Evolutionary conservation across 2,113 vertebrate genomes (phyloP).

Genomic region (Circaetus cinerascens): DNA sequence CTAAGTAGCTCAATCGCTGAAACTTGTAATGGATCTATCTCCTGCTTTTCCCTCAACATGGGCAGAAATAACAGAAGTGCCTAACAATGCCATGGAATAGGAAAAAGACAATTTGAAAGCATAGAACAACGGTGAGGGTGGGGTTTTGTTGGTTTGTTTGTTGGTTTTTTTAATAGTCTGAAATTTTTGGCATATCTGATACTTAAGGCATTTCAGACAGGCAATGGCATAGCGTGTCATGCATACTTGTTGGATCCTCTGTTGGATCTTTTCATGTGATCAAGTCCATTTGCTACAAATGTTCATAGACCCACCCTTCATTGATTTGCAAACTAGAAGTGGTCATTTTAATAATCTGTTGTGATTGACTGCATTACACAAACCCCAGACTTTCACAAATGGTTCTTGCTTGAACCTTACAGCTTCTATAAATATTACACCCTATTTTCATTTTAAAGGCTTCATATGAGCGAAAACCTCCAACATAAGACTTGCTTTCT

Average conservation of each 20-base stretch:
- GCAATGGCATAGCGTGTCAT: neutral
- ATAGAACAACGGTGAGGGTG: neutral
- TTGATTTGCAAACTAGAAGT: neutral
- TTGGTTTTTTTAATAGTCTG: neutral
- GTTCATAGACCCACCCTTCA: neutral
- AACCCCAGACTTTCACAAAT: neutral
- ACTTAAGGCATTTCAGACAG: neutral
- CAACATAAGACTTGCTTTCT: neutral
- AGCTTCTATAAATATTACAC: neutral
- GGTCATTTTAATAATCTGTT: neutral
- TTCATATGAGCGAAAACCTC: neutral
- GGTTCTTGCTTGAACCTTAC: neutral
- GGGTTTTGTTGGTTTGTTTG: neutral
- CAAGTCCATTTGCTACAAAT: neutral
- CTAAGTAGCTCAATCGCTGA: neutral
- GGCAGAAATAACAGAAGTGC: neutral
- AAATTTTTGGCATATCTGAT: neutral
- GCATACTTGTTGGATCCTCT: neutral
- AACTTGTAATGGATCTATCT: neutral
- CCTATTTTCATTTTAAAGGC: neutral
- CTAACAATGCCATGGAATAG: neutral
- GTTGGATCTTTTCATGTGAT: neutral
- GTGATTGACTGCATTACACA: neutral
- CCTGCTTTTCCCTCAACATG: neutral
- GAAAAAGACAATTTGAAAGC: neutral